Evolutionary conservation across 2,113 vertebrate genomes (phyloP).

Genomic region (Stercorarius parasiticus): DNA sequence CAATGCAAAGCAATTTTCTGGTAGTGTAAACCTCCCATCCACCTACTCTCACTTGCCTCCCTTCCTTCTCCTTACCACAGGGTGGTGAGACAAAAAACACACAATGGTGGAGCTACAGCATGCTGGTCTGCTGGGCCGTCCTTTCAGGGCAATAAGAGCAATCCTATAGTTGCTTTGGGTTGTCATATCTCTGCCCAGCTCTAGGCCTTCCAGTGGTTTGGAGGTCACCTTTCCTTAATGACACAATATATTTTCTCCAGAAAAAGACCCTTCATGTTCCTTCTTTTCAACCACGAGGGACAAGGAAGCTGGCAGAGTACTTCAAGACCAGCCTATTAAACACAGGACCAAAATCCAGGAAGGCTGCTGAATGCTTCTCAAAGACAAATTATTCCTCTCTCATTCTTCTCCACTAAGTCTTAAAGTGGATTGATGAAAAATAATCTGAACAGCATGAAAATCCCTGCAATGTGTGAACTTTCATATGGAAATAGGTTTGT

Average conservation of each 20-base stretch:
- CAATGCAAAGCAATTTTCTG: neutral
- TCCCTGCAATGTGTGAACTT: constrained; percentile 43
- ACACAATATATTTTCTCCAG: neutral
- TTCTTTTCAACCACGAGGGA: neutral
- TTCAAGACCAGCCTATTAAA: neutral
- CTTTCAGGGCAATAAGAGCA: neutral
- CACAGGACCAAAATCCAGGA: neutral
- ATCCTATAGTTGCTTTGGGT: neutral
- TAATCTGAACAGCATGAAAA: neutral
- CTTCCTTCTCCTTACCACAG: neutral
- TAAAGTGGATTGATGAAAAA: neutral
- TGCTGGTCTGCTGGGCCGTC: neutral
- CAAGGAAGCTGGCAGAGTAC: neutral
- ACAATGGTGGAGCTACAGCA: neutral
- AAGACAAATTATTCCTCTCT: neutral
- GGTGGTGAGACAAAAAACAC: neutral
- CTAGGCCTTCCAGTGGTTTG: neutral
- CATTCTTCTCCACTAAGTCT: neutral
- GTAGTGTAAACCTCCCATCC: neutral
- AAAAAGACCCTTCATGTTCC: neutral
- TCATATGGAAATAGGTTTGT: constrained; percentile 51
- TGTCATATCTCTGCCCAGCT: neutral
- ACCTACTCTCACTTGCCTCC: neutral
- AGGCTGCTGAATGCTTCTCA: neutral
- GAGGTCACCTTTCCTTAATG: neutral